Percentiles rank a stretch among this genome's conserved stretches.
phyloP scores from a whole-genome alignment of 2,113 vertebrate genomes.

The Ceratotherium simum region DNA sequence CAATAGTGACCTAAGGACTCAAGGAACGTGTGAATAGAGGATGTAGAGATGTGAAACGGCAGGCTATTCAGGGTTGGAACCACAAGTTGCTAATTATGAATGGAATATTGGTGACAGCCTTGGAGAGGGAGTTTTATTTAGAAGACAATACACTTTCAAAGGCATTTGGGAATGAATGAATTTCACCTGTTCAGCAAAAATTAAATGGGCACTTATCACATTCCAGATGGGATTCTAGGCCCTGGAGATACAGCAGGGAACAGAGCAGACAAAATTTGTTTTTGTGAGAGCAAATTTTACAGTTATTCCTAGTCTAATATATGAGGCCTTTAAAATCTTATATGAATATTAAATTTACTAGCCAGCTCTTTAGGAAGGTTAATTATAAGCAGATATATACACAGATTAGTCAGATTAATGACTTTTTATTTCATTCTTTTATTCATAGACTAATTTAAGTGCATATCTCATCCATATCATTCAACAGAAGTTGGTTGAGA shows the following conservation, averaged over 20 bases:
- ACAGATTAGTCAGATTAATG: neutral
- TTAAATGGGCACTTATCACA: neutral
- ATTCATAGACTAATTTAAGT: neutral
- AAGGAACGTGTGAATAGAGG: neutral
- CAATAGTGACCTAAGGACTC: neutral
- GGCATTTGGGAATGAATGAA: neutral
- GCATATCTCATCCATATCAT: neutral
- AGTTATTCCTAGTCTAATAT: neutral
- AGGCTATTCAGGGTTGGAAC: neutral
- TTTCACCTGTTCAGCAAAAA: neutral
- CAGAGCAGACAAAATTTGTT: neutral
- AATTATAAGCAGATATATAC: neutral
- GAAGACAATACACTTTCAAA: neutral
- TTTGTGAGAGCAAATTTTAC: neutral
- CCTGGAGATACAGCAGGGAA: neutral
- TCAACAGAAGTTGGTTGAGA: neutral
- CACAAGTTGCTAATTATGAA: neutral
- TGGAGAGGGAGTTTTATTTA: neutral
- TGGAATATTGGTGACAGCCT: neutral
- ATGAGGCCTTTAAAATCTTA: neutral
- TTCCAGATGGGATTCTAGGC: neutral
- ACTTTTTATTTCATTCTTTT: neutral
- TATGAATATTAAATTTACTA: constrained; percentile 4
- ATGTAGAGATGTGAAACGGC: neutral
- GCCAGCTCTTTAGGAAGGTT: neutral